A percentile compares a stretch with the other conserved stretches of the same genome.
Conservation (phyloP, 2,113 vertebrate species). For the Apodemus speciosus region DNA sequence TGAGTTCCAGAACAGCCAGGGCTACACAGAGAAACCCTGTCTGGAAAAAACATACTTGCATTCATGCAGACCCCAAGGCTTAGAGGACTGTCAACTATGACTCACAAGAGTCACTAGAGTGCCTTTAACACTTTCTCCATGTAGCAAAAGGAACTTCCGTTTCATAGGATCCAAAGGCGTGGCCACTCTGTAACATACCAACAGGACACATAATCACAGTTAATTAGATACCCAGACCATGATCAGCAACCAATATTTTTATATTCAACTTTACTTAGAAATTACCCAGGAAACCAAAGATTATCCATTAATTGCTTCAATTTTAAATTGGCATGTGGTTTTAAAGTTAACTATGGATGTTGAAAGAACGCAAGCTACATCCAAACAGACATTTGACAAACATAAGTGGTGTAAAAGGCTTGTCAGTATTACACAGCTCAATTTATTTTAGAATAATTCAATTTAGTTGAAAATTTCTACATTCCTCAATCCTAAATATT, state of each 20-base stretch:
- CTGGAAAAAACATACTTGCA: no score
- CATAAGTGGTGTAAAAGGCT: neutral
- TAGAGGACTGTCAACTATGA: neutral
- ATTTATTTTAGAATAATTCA: constrained; percentile 20
- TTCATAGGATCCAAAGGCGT: neutral
- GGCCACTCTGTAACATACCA: neutral
- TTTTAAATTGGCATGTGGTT: neutral
- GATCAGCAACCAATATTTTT: neutral
- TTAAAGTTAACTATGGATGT: constrained; percentile 2
- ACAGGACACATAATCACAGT: neutral
- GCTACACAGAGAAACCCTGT: no score
- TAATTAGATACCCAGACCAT: neutral
- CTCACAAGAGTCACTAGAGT: neutral
- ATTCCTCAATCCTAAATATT: neutral
- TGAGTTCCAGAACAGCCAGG: no score
- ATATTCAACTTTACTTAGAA: constrained; percentile 23
- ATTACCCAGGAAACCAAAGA: neutral
- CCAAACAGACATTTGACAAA: neutral
- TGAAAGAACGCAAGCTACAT: neutral
- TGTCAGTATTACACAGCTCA: neutral
- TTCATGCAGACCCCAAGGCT: neutral
- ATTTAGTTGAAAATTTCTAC: constrained; percentile 1
- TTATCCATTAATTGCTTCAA: neutral
- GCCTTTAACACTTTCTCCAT: neutral
- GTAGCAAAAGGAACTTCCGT: neutral